phyloP scores from a whole-genome alignment of 2,888 invertebrate genomes.

The Agonopterix subpropinquella region DNA sequence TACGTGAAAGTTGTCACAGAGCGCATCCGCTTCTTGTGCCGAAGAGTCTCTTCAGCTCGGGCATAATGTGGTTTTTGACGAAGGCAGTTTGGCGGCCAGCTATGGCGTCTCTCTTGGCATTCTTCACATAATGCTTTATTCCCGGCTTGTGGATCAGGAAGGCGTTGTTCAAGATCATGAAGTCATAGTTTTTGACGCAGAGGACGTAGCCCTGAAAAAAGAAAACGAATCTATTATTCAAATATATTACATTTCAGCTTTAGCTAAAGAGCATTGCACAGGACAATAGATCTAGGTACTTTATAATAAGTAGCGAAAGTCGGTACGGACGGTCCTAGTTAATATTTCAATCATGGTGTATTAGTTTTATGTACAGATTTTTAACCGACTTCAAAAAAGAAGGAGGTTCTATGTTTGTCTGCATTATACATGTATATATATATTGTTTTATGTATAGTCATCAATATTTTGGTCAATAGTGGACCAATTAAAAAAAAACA shows the following conservation, averaged over 20 bases:
- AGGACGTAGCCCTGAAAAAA: slow-evolving; percentile 87
- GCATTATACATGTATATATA: too few relatives aligned
- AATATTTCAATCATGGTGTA: too few relatives aligned
- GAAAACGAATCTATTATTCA: slow-evolving; percentile 1
- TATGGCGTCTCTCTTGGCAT: slow-evolving; percentile 83
- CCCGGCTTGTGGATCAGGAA: slow-evolving; percentile 95
- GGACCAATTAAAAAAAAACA: too few relatives aligned
- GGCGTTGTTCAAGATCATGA: slow-evolving; percentile 94
- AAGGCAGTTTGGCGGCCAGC: slow-evolving; percentile 85
- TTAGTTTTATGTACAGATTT: too few relatives aligned
- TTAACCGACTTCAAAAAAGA: too few relatives aligned
- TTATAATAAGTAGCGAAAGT: neutral
- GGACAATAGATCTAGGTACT: too few relatives aligned
- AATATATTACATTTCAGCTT: too few relatives aligned
- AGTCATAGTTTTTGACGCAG: slow-evolving; percentile 93
- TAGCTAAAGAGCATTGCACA: too few relatives aligned
- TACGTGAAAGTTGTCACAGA: slow-evolving; percentile 68
- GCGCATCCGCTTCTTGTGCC: slow-evolving; percentile 87
- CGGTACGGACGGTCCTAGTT: slow-evolving; percentile 1
- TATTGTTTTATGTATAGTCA: too few relatives aligned
- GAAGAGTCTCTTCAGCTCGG: slow-evolving; percentile 89
- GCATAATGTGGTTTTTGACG: slow-evolving; percentile 87
- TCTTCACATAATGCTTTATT: slow-evolving; percentile 88
- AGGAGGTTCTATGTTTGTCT: too few relatives aligned
- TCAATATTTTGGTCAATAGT: too few relatives aligned